Evolutionary conservation across 1,140 invertebrate genomes (phyloP).

Genomic region (Leucophenga varia): DNA sequence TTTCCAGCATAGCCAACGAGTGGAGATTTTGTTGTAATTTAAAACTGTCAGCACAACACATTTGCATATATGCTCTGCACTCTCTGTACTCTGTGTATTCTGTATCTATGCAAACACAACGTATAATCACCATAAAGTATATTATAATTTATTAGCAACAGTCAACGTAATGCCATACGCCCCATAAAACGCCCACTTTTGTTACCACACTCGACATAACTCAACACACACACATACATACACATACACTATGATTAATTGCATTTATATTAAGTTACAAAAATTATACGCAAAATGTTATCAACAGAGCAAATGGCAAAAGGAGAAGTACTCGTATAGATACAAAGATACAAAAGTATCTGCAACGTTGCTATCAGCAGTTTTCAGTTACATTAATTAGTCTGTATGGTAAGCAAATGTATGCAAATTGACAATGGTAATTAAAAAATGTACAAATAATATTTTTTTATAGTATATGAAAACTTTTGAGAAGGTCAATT

Average conservation of each 20-base stretch:
- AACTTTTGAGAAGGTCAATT: no score
- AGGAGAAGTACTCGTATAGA: no score
- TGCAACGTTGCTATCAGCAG: no score
- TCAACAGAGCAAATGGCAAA: no score
- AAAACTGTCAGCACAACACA: slow-evolving; percentile 42
- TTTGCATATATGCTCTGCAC: slow-evolving; percentile 4
- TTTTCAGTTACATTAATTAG: no score
- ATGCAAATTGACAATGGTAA: no score
- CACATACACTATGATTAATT: slow-evolving; percentile 44
- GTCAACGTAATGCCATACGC: slow-evolving; percentile 15
- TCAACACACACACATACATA: background rate
- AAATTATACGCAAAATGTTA: no score
- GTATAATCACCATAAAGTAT: no score
- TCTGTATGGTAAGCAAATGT: no score
- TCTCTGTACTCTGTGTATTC: background rate
- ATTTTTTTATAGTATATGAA: no score
- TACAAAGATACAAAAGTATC: no score
- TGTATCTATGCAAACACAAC: slow-evolving; percentile 1
- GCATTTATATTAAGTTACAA: slow-evolving; percentile 51
- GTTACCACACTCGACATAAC: background rate
- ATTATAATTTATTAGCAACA: slow-evolving; percentile 51
- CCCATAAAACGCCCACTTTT: background rate
- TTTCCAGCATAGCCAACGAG: background rate
- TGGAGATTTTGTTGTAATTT: slow-evolving; percentile 34
- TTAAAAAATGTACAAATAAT: no score